phyloP scores from a whole-genome alignment of 2,797 vertebrate species.

The Cryptoblepharus egeriae region DNA sequence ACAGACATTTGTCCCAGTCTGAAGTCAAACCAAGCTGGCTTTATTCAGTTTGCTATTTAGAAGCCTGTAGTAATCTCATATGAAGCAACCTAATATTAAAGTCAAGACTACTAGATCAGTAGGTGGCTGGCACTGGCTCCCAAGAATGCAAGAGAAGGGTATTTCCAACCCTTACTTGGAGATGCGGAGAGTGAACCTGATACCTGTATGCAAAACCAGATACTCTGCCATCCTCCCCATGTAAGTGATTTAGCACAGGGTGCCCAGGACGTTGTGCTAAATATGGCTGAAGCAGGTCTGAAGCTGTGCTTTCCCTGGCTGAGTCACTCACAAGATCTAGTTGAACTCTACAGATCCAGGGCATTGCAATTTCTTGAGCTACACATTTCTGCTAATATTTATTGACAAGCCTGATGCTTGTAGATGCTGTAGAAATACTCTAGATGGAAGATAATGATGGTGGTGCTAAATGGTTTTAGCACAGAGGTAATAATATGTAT shows the following conservation, averaged over 20 bases:
- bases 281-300: neutral
- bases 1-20: neutral
- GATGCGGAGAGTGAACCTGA: no score
- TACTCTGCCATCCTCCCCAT: no score
- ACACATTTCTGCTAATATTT: neutral
- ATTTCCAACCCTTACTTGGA: no score
- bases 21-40: neutral
- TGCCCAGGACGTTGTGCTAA: neutral
- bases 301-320: neutral
- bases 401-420: neutral
- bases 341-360: neutral
- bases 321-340: neutral
- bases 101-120: no score
- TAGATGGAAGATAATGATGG: neutral
- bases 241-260: neutral
- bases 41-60: neutral
- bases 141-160: no score
- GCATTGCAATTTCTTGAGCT: neutral
- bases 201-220: no score
- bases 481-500: neutral
- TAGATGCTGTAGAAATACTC: neutral
- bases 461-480: neutral
- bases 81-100: no score
- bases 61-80: no score
- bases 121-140: no score